phyloP scores from a whole-genome alignment of 2,888 invertebrate genomes.

The Pristionchus entomophagus region DNA sequence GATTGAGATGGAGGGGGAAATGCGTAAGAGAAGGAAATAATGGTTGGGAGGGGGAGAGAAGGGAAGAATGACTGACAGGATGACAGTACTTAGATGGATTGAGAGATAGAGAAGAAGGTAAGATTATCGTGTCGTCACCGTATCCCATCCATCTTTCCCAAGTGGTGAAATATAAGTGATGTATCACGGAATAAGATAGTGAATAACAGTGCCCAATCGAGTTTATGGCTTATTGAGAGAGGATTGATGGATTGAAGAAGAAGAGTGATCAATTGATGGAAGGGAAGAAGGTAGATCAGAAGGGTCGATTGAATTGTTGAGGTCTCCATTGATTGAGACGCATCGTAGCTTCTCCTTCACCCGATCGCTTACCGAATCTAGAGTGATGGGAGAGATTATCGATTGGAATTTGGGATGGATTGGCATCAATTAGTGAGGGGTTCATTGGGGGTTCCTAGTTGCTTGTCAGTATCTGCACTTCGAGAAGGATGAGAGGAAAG shows the following conservation, averaged over 20 bases:
- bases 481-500: not conserved
- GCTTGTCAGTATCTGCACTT: not conserved
- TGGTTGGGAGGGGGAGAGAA: not conserved
- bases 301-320: conserved; percentile 3
- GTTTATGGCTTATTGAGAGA: not conserved
- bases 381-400: conserved; percentile 39
- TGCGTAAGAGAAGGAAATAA: not conserved
- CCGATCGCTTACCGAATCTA: conserved; percentile 57
- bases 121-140: no score
- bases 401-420: not conserved
- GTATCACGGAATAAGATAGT: not conserved
- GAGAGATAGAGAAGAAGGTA: not conserved
- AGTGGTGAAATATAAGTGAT: no score
- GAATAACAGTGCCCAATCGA: conserved; percentile 31
- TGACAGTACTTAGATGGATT: not conserved
- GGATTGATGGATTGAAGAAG: not conserved
- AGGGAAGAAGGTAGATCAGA: not conserved
- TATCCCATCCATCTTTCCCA: no score
- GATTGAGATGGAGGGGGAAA: not conserved
- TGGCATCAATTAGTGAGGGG: not conserved
- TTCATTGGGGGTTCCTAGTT: no score
- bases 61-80: not conserved
- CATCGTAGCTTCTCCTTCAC: not conserved
- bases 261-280: not conserved
- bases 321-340: conserved; percentile 33